phyloP scores from a whole-genome alignment of 2,797 vertebrate species.

The Ambastaia sidthimunki region DNA sequence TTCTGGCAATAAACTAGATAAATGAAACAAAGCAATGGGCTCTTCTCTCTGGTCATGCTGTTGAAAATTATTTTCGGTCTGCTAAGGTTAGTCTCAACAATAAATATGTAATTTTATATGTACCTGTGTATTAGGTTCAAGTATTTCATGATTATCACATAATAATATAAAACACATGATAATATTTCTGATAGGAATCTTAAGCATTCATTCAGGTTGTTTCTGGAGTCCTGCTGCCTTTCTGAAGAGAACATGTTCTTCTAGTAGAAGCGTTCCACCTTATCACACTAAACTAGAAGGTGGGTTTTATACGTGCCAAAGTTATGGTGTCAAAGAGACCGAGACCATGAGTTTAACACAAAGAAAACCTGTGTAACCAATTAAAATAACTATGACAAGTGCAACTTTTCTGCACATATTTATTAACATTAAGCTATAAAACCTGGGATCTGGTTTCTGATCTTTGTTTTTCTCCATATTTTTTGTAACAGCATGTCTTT shows the following conservation, averaged over 20 bases:
- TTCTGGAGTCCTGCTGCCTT: not conserved
- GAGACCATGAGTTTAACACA: not conserved
- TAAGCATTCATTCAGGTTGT: not conserved
- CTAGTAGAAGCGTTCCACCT: not conserved
- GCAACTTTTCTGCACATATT: not conserved
- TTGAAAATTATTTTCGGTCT: not conserved
- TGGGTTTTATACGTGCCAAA: not conserved
- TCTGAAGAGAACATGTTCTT: not conserved
- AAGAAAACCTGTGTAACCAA: not conserved
- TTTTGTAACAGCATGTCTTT: conserved; percentile 65
- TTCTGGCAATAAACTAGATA: conserved; percentile 21
- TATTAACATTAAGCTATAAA: not conserved
- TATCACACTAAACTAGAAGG: not conserved
- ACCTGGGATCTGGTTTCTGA: conserved; percentile 7
- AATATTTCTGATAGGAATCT: not conserved
- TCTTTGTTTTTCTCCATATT: conserved; percentile 15
- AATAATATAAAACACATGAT: not conserved
- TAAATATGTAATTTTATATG: not conserved
- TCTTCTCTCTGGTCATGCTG: not conserved
- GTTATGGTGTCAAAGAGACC: too few species aligned
- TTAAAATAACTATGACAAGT: not conserved
- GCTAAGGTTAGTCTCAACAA: conserved; percentile 2
- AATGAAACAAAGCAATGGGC: conserved; percentile 25
- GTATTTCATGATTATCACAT: too few species aligned
- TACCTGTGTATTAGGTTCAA: not conserved